Evolutionary conservation across 2,888 invertebrate species (phyloP).

Genomic region (Drosophila pseudotakahashii): DNA sequence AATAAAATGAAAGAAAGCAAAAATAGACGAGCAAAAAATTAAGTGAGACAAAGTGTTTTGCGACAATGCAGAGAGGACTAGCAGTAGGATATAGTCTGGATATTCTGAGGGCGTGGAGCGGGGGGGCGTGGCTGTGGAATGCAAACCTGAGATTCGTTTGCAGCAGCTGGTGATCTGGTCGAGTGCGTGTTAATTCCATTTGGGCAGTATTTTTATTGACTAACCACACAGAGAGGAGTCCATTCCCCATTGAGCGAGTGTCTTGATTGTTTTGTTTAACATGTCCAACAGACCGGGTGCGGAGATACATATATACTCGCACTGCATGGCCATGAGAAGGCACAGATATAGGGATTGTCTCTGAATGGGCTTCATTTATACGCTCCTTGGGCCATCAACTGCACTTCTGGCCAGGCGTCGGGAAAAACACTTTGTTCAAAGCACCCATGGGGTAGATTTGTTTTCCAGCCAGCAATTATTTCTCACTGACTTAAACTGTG

Average conservation of each 20-base stretch:
- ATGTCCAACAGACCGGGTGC: slow-evolving; percentile 31
- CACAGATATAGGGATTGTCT: slow-evolving; percentile 20
- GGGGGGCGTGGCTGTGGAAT: slow-evolving; percentile 15
- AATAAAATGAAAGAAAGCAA: slow-evolving; percentile 25
- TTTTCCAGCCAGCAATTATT: background rate
- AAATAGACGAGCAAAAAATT: slow-evolving; percentile 57
- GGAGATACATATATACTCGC: slow-evolving; percentile 1
- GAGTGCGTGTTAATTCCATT: slow-evolving; percentile 74
- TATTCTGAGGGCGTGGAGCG: slow-evolving; percentile 6
- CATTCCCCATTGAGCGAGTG: slow-evolving; percentile 45
- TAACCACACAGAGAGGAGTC: slow-evolving; percentile 54
- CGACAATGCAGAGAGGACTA: slow-evolving; percentile 45
- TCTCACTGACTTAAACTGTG: background rate
- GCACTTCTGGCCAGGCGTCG: background rate
- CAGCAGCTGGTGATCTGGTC: slow-evolving; percentile 38
- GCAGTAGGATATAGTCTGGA: slow-evolving; percentile 4
- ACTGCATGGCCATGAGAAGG: slow-evolving; percentile 15
- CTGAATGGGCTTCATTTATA: slow-evolving; percentile 13
- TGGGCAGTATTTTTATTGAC: slow-evolving; percentile 74
- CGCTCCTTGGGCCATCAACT: slow-evolving; percentile 15
- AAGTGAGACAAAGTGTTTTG: slow-evolving; percentile 78
- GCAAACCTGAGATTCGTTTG: slow-evolving; percentile 34
- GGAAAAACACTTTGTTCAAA: background rate
- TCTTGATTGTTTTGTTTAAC: slow-evolving; percentile 70
- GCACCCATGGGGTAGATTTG: slow-evolving; percentile 5